Evolutionary conservation across 2,888 invertebrate species (phyloP).

Genomic region (Eupithecia abbreviata): DNA sequence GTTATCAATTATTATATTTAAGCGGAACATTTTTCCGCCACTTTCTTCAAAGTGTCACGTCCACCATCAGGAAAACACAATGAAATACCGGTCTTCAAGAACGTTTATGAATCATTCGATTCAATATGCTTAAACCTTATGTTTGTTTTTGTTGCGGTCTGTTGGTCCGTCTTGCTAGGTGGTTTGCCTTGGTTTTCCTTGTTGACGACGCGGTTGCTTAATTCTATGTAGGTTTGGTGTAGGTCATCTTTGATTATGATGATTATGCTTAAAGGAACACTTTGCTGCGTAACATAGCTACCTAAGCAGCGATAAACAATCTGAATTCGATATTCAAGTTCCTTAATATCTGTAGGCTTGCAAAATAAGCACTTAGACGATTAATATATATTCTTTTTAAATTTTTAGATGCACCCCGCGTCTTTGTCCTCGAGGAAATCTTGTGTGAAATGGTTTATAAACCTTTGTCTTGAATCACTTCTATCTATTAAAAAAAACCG

Average conservation of each 20-base stretch:
- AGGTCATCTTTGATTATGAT: not conserved
- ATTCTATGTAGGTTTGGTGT: not conserved
- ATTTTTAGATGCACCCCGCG: no score
- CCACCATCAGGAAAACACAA: not conserved
- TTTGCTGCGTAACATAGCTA: not conserved
- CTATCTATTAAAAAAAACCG: no score
- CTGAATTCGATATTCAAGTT: no score
- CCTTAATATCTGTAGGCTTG: no score
- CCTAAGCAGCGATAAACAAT: no score
- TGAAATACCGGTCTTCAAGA: not conserved
- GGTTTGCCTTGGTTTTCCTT: conserved; percentile 6
- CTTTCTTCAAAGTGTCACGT: not conserved
- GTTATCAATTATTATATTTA: not conserved
- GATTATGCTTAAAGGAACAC: not conserved
- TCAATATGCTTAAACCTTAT: not conserved
- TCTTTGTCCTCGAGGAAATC: no score
- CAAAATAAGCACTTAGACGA: no score
- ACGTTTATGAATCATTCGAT: not conserved
- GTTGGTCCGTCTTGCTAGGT: not conserved
- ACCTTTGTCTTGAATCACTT: no score
- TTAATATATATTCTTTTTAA: no score
- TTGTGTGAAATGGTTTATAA: no score
- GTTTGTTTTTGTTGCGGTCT: conserved; percentile 2
- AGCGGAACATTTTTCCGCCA: not conserved
- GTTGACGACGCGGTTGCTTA: not conserved